phyloP scores from a whole-genome alignment of 2,113 vertebrate genomes.

The Leptocoma aspasia region DNA sequence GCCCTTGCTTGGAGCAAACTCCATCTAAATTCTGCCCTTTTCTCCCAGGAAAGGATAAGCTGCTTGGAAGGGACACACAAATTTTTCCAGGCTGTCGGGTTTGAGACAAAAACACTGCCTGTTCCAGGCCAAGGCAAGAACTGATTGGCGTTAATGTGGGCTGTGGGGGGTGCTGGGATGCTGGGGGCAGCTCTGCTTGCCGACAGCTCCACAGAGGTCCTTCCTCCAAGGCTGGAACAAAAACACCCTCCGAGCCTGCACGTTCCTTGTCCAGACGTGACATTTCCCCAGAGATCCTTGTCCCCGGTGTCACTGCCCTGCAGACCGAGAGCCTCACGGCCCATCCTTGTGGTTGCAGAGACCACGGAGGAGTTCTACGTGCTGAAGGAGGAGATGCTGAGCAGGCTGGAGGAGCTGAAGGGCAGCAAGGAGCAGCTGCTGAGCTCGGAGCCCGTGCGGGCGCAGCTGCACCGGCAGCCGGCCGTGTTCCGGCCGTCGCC shows the following conservation, averaged over 20 bases:
- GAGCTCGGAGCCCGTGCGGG: conserved; percentile 80
- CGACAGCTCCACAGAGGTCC: not conserved
- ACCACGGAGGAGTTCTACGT: conserved; percentile 84
- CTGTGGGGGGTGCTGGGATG: not conserved
- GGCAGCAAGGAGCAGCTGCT: conserved; percentile 77
- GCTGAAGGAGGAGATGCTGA: conserved; percentile 73
- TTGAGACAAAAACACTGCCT: conserved; percentile 76
- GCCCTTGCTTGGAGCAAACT: not conserved
- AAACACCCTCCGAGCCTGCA: not conserved
- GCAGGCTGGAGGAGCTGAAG: conserved; percentile 75
- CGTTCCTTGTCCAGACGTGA: fast-evolving
- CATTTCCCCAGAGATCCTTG: not conserved
- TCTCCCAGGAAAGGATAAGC: conserved; percentile 85
- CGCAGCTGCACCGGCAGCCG: conserved; percentile 82
- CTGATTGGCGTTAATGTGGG: not conserved
- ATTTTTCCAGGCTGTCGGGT: conserved; percentile 88
- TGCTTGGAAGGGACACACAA: conserved; percentile 83
- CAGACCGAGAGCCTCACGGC: not conserved
- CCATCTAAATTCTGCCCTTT: not conserved
- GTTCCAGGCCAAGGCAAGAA: conserved; percentile 83
- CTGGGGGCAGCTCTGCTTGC: not conserved
- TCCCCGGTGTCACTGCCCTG: fast-evolving
- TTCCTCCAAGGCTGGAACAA: not conserved
- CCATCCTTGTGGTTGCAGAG: conserved; percentile 39
- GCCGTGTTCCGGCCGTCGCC: conserved; percentile 77